These are phyloP conservation scores for Synergus japonicus DNA, from an alignment of 2,888 invertebrate genomes.

Conservation along the genomic window DNA sequence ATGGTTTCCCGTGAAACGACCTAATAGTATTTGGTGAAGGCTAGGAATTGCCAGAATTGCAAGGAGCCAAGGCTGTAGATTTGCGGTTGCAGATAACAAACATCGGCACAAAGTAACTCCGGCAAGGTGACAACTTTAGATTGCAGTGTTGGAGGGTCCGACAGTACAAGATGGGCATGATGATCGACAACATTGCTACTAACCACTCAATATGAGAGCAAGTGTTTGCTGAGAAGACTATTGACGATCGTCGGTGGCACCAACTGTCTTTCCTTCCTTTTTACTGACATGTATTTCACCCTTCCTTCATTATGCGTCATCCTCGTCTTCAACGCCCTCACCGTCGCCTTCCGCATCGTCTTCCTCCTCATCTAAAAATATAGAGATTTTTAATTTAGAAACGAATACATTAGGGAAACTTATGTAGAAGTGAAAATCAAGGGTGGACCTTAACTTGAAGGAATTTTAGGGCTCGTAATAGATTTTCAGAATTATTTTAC, in stretches of 20 bases:
- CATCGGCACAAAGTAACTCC: constrained; percentile 75
- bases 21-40: constrained; percentile 76
- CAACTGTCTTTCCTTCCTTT: constrained; percentile 71
- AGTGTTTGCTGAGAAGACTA: constrained; percentile 72
- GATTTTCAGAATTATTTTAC: constrained; percentile 30
- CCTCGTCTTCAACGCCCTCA: constrained; percentile 72
- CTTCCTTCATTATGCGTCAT: constrained; percentile 76
- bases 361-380: constrained; percentile 71
- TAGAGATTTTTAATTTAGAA: neutral
- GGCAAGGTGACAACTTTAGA: constrained; percentile 69
- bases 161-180: constrained; percentile 63
- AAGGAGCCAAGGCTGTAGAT: constrained; percentile 70
- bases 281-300: constrained; percentile 71
- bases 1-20: constrained; percentile 71
- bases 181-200: constrained; percentile 74
- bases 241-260: constrained; percentile 71
- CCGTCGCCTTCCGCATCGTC: constrained; percentile 71
- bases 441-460: neutral
- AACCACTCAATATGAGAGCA: constrained; percentile 77
- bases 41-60: constrained; percentile 73
- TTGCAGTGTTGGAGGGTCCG: constrained; percentile 71
- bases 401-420: neutral
- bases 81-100: constrained; percentile 62
- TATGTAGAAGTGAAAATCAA: neutral
- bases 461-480: neutral